Conservation (phyloP, 2,113 vertebrate species). For the Actinemys pallida region DNA sequence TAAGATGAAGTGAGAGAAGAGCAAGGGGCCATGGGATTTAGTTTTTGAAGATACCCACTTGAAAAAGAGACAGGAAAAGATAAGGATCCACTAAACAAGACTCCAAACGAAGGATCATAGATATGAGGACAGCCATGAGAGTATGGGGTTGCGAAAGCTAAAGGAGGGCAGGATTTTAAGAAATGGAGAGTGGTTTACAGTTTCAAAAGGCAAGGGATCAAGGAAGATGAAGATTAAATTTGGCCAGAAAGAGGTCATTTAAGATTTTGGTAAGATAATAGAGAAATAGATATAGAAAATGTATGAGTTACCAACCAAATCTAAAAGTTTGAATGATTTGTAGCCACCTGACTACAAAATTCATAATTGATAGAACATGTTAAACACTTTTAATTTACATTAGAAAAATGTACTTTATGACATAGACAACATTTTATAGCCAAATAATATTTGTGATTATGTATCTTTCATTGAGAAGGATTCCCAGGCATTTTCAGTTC, state of each 20-base stretch:
- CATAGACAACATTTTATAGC: neutral
- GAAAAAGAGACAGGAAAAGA: neutral
- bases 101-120: neutral
- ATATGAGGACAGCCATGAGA: neutral
- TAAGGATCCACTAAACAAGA: neutral
- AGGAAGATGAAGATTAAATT: neutral
- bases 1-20: neutral
- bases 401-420: neutral
- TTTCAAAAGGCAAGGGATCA: conserved; percentile 3
- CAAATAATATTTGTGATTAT: neutral
- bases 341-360: neutral
- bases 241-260: neutral
- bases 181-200: neutral
- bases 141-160: neutral
- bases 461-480: neutral
- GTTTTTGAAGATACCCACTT: neutral
- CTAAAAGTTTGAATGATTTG: neutral
- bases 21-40: neutral
- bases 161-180: neutral
- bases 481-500: neutral
- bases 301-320: neutral
- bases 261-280: neutral
- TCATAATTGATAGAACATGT: neutral
- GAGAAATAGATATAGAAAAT: neutral
- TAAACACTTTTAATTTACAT: neutral